Base-by-base conservation (phyloP, 2,797 vertebrate species). In the Clarias laeviceps region DNA sequence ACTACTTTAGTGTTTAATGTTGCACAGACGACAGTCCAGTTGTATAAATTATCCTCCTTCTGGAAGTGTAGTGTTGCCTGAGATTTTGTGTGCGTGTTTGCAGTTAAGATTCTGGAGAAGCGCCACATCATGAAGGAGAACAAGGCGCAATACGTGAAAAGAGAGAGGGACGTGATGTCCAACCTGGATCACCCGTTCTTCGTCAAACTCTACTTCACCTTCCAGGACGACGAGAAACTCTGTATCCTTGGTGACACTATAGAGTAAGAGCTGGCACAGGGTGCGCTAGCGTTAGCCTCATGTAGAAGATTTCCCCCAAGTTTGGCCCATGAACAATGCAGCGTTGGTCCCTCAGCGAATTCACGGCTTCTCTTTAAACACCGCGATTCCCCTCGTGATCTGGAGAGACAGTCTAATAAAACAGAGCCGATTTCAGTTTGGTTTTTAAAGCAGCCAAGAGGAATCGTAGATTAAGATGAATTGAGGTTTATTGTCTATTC, bases 111-210 rank as follows among this genome's bases (percentile, higher is more conserved):
- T 93, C 95, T 99, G 94, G 98, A 99, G 93, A 99, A 99, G 83
- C 97, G 97, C 89, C 98, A 99, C 94, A 99, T 99, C 94, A 97
- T 99, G 93, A 99, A 99, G 95, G 97, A 99, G 94, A 99, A 99
- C 92, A 99, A 99, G 93, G 97, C 97, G 88, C 98, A 97, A 0
- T 99, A 99, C 66, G 98, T 99, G 92, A 99, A 97, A 91, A 93
- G 98, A 92, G 98, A 99, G 93, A 95, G 97, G 93, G 98, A 99
- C 86, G 96, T 99, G 86, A 98, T 99, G 97, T 99, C 98, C 74
- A 97, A 96, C 86, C 96, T 99, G 91, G 97, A 99, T 93, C 98
- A 99, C 90, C 96, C 98, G 34, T 99, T 99, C 93, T 99, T 99
- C 87, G 98, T 99, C 93, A 99, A 99, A 91, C 97, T 99, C 88